These are phyloP conservation scores for Parnassius orleans DNA, from an alignment of 2,888 invertebrate genomes.

Conservation along the genomic window DNA sequence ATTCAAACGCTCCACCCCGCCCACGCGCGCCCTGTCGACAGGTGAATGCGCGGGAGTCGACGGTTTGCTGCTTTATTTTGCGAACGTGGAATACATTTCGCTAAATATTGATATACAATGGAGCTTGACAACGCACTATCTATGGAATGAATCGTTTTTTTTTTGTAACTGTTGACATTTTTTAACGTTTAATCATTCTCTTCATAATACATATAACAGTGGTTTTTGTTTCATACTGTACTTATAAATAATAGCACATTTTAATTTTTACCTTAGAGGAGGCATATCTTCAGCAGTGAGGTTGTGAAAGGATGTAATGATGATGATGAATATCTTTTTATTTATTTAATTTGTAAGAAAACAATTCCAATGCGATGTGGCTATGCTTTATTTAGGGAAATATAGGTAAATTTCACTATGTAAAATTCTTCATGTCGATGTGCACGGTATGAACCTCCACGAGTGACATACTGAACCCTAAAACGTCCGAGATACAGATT, in stretches of 20 bases:
- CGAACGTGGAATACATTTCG: slow-evolving; percentile 62
- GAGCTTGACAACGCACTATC: slow-evolving; percentile 26
- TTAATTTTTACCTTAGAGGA: too few relatives aligned
- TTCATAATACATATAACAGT: not conserved
- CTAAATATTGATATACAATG: slow-evolving; percentile 73
- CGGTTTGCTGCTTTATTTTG: slow-evolving; percentile 59
- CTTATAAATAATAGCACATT: not conserved
- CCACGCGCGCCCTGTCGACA: slow-evolving; percentile 62
- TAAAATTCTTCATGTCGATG: too few relatives aligned
- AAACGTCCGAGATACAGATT: too few relatives aligned
- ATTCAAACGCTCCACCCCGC: slow-evolving; percentile 51
- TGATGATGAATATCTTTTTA: too few relatives aligned
- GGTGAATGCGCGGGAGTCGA: slow-evolving; percentile 73
- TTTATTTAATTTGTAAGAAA: not conserved
- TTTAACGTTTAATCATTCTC: slow-evolving; percentile 3
- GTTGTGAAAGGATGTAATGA: too few relatives aligned
- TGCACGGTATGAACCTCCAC: too few relatives aligned
- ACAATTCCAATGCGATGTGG: not conserved
- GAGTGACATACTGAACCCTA: too few relatives aligned
- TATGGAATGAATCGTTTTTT: not conserved
- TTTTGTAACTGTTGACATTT: not conserved
- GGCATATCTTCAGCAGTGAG: too few relatives aligned
- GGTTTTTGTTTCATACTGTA: not conserved
- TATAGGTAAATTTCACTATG: too few relatives aligned
- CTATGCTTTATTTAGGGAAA: too few relatives aligned